Conservation (phyloP, 2,888 invertebrate species). For the Alcis repandata region DNA sequence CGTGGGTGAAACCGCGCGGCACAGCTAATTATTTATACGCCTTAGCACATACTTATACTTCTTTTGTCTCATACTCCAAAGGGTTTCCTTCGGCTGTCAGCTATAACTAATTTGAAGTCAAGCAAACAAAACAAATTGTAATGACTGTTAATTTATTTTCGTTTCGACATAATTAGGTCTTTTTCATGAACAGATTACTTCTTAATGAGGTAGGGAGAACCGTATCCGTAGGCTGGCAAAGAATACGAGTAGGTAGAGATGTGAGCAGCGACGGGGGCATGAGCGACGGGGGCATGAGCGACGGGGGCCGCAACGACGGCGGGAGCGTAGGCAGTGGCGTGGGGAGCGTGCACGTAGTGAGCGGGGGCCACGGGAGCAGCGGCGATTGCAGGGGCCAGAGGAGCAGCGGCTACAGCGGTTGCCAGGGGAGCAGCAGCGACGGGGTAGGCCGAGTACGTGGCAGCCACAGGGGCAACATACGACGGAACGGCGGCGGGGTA, state of each 20-base stretch:
- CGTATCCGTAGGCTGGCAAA: conserved; percentile 23
- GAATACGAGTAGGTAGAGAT: conserved; percentile 8
- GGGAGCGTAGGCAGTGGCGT: not conserved
- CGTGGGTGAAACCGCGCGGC: no score
- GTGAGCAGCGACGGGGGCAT: conserved; percentile 15
- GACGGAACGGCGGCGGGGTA: conserved; percentile 27
- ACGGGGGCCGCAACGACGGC: conserved; percentile 2
- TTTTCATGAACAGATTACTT: conserved; percentile 20
- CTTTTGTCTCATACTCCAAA: not conserved
- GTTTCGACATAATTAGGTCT: not conserved
- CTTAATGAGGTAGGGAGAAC: conserved; percentile 30
- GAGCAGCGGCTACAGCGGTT: not conserved
- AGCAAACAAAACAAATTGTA: conserved; percentile 14
- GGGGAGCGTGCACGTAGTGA: conserved; percentile 9
- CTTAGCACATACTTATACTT: not conserved
- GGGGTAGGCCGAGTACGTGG: conserved; percentile 21
- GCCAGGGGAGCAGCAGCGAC: conserved; percentile 2
- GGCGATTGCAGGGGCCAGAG: not conserved
- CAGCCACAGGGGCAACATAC: conserved; percentile 31
- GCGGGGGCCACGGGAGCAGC: conserved; percentile 1
- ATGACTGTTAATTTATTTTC: conserved; percentile 18
- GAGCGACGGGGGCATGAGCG: not conserved
- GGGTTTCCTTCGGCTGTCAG: no score
- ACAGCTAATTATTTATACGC: no score
- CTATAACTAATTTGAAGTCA: conserved; percentile 14